Percentiles rank a stretch among this genome's conserved stretches.
Evolutionary conservation across 92 coral and sea anemone genomes (phyloP).

Genomic region (Blastomussa wellsi): DNA sequence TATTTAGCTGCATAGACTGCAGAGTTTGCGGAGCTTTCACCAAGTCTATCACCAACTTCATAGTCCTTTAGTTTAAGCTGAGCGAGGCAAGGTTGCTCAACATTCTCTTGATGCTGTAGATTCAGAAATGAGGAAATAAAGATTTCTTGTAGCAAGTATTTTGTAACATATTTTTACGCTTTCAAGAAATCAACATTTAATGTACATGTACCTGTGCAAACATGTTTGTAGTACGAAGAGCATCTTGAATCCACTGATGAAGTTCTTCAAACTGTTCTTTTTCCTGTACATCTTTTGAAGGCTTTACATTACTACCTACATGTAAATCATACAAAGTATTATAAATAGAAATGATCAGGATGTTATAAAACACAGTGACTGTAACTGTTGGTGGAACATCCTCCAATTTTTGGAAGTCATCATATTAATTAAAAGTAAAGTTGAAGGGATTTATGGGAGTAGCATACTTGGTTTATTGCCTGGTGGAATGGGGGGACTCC

Average conservation of each 20-base stretch:
- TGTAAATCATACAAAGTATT: not conserved
- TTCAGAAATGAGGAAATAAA: not conserved
- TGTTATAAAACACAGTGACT: no score
- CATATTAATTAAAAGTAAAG: no score
- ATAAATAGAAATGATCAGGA: no score
- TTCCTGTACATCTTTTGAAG: conserved; percentile 52
- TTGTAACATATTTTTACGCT: not conserved
- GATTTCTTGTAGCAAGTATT: not conserved
- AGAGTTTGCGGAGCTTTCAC: conserved; percentile 72
- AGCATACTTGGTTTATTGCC: no score
- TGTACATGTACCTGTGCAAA: conserved; percentile 21
- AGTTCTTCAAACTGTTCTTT: conserved; percentile 58
- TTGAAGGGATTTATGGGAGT: no score
- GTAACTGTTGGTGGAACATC: no score
- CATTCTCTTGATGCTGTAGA: conserved; percentile 2
- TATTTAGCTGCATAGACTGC: conserved; percentile 84
- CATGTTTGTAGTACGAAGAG: conserved; percentile 29
- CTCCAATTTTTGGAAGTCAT: no score
- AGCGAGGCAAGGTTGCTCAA: conserved; percentile 9
- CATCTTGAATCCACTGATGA: conserved; percentile 64
- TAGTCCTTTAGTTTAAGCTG: conserved; percentile 68
- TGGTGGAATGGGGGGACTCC: no score
- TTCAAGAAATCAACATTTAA: no score
- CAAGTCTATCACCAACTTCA: conserved; percentile 75
- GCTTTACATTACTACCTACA: conserved; percentile 48